A percentile compares a stretch with the other conserved stretches of the same genome.
Evolutionary conservation across 2,888 invertebrate species (phyloP).

Genomic region (Phytoseiulus persimilis): DNA sequence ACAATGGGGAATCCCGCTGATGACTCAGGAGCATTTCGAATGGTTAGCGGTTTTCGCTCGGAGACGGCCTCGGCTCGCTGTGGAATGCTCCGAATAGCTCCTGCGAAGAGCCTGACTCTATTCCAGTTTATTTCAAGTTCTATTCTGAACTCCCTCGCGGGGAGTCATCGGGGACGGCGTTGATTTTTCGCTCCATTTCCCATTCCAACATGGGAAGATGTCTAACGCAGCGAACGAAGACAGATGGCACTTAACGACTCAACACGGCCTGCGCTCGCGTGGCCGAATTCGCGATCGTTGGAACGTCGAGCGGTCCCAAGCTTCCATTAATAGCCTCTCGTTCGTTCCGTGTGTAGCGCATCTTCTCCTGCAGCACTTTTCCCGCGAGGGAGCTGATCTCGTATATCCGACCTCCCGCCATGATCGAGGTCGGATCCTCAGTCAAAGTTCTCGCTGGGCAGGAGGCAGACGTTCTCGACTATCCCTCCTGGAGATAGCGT

Average conservation of each 20-base stretch:
- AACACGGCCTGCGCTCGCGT: not conserved
- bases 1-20: not conserved
- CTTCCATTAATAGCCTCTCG: not conserved
- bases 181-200: conserved; percentile 5
- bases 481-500: too few species aligned
- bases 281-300: not conserved
- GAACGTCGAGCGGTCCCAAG: not conserved
- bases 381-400: too few species aligned
- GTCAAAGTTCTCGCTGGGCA: too few species aligned
- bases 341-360: not conserved
- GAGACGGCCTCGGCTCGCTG: not conserved
- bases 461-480: too few species aligned
- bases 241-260: conserved; percentile 5
- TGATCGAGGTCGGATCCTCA: too few species aligned
- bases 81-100: not conserved
- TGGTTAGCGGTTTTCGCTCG: not conserved
- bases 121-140: not conserved
- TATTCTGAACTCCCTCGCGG: not conserved
- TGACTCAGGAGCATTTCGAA: not conserved
- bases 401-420: too few species aligned
- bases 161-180: not conserved
- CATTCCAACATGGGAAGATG: not conserved
- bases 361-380: too few species aligned
- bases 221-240: not conserved
- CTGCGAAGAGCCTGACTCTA: not conserved